Conservation (phyloP, 2,797 vertebrate species). For the Diglossa cyanea region DNA sequence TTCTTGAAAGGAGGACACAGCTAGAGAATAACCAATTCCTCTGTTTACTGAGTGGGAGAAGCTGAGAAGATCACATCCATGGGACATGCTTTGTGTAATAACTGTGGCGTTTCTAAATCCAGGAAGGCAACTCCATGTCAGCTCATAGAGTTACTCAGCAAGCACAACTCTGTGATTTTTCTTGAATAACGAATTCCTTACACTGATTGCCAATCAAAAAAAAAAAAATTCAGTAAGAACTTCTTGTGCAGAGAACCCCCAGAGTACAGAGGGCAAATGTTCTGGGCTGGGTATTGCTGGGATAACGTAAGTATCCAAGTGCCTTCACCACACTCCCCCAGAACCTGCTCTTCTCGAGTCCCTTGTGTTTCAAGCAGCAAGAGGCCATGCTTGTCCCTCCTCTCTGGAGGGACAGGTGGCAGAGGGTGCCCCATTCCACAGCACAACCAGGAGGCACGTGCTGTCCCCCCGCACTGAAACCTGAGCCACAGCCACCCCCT, state of each 20-base stretch:
- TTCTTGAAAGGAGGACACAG: neutral
- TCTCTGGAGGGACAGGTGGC: neutral
- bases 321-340: neutral
- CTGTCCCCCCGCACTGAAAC: fast-evolving
- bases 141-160: neutral
- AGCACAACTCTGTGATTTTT: neutral
- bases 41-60: neutral
- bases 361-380: neutral
- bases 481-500: neutral
- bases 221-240: neutral
- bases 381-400: neutral
- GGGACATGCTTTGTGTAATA: neutral
- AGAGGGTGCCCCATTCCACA: neutral
- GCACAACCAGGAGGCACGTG: neutral
- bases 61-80: neutral
- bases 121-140: neutral
- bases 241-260: neutral
- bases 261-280: neutral
- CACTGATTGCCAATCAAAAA: neutral
- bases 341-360: neutral
- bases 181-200: neutral
- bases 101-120: slow-evolving; percentile 1
- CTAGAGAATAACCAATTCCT: neutral
- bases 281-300: neutral
- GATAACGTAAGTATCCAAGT: neutral